phyloP scores from a whole-genome alignment of 2,888 invertebrate species.

The Eupithecia insigniata region DNA sequence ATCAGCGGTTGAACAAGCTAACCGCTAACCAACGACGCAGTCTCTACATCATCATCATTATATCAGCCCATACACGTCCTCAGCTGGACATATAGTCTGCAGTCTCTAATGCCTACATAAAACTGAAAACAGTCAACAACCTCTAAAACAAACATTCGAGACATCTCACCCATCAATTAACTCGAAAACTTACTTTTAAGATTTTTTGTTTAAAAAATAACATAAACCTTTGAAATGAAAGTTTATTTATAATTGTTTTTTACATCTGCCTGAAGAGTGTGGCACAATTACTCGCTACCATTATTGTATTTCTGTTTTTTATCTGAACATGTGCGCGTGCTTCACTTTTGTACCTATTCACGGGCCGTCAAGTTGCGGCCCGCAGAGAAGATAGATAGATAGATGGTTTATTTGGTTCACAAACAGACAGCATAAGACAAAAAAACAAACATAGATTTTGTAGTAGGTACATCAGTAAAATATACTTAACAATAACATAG shows the following conservation, averaged over 20 bases:
- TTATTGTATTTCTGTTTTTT: conserved; percentile 77
- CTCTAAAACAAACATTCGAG: conserved; percentile 25
- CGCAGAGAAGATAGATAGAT: no score
- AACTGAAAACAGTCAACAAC: conserved; percentile 21
- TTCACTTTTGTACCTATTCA: conserved; percentile 55
- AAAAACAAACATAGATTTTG: no score
- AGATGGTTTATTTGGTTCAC: no score
- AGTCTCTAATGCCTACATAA: no score
- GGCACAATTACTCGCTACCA: conserved; percentile 78
- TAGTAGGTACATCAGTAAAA: no score
- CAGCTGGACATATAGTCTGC: no score
- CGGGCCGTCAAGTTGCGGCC: conserved; percentile 48
- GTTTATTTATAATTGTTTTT: conserved; percentile 74
- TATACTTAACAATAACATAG: no score
- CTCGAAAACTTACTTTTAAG: conserved; percentile 26
- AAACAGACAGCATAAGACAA: no score
- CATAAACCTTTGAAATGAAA: conserved; percentile 64
- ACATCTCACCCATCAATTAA: conserved; percentile 25
- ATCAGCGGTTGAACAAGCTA: no score
- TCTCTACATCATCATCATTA: no score
- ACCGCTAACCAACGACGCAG: no score
- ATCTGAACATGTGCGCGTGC: conserved; percentile 71
- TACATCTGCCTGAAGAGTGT: conserved; percentile 67
- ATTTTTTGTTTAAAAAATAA: conserved; percentile 40
- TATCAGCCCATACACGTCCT: no score